phyloP scores from a whole-genome alignment of 2,797 vertebrate species.

The Oryzias dopingdopingensis region DNA sequence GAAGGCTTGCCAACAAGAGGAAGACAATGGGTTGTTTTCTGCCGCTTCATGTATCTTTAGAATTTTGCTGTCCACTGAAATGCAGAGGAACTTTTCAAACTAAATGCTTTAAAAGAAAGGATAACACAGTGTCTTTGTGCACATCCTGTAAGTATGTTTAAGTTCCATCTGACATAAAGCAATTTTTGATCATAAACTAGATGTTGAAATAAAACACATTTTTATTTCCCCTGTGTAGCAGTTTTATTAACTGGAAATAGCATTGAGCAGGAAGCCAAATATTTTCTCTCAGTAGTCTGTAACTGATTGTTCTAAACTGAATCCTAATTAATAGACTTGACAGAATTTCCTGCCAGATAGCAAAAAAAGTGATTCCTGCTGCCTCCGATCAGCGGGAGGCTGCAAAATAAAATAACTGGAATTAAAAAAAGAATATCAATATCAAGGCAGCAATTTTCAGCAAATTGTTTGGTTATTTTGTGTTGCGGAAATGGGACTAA shows the following conservation, averaged over 20 bases:
- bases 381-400: slow-evolving; percentile 4
- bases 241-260: slow-evolving; percentile 26
- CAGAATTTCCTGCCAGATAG: background rate
- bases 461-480: background rate
- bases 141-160: slow-evolving; percentile 3
- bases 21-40: slow-evolving; percentile 24
- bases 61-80: slow-evolving; percentile 14
- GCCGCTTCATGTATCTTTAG: slow-evolving; percentile 23
- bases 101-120: slow-evolving; percentile 4
- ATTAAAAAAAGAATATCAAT: background rate
- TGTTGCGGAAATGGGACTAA: background rate
- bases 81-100: slow-evolving; percentile 11
- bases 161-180: slow-evolving; percentile 17
- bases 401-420: background rate
- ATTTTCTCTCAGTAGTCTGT: slow-evolving; percentile 17
- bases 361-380: slow-evolving; percentile 4
- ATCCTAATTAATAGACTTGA: slow-evolving; percentile 16
- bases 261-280: slow-evolving; percentile 23
- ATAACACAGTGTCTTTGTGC: slow-evolving; percentile 12
- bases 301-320: slow-evolving; percentile 2
- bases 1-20: slow-evolving; percentile 29
- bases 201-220: no score
- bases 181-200: slow-evolving; percentile 10
- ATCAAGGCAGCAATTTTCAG: background rate
- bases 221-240: slow-evolving; percentile 11